phyloP scores from a whole-genome alignment of 2,888 invertebrate genomes.

The Drosophila stalkeri region DNA sequence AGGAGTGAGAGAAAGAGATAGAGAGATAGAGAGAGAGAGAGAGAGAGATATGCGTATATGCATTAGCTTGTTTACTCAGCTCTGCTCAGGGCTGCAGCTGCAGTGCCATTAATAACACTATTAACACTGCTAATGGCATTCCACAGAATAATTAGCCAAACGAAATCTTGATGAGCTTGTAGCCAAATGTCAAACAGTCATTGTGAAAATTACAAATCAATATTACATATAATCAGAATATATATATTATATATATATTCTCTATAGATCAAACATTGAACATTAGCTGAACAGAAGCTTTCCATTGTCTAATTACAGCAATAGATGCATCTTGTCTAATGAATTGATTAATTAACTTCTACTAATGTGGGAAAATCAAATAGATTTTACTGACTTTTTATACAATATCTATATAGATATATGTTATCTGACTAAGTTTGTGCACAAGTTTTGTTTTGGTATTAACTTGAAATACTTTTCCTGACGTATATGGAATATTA shows the following conservation, averaged over 20 bases:
- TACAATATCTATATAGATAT: not conserved
- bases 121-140: slow-evolving; percentile 34
- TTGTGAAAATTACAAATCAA: slow-evolving; percentile 46
- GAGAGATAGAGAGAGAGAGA: not conserved
- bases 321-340: not conserved
- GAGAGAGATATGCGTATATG: not conserved
- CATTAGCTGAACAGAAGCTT: not conserved
- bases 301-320: not conserved
- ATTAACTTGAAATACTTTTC: too few species aligned
- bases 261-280: not conserved
- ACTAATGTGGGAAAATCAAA: not conserved
- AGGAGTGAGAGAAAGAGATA: too few species aligned
- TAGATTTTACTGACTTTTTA: not conserved
- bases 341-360: not conserved
- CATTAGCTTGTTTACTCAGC: slow-evolving; percentile 28
- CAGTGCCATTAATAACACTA: slow-evolving; percentile 50
- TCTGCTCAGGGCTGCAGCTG: slow-evolving; percentile 57
- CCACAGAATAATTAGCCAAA: slow-evolving; percentile 35
- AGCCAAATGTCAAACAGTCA: slow-evolving; percentile 51
- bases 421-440: not conserved
- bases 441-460: too few species aligned
- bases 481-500: too few species aligned
- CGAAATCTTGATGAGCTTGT: slow-evolving; percentile 21
- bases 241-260: not conserved
- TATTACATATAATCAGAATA: not conserved